Evolutionary conservation across 2,888 invertebrate species (phyloP).

Genomic region (Drosophila ustulata): DNA sequence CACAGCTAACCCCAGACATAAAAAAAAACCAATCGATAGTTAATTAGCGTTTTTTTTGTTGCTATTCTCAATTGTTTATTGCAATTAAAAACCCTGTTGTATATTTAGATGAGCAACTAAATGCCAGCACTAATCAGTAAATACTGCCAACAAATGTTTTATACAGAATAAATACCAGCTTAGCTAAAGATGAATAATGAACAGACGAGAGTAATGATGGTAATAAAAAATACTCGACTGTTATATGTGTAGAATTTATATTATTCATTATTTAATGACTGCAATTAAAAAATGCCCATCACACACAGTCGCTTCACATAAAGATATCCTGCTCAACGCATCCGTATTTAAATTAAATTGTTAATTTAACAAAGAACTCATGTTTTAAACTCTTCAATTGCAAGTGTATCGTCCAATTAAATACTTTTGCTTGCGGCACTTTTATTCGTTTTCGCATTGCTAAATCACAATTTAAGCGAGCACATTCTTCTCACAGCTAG

Average conservation of each 20-base stretch:
- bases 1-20: neutral
- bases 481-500: neutral
- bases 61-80: slow-evolving; percentile 21
- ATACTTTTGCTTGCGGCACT: neutral
- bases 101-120: slow-evolving; percentile 28
- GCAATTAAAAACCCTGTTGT: slow-evolving; percentile 39
- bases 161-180: slow-evolving; percentile 9
- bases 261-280: neutral
- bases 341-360: neutral
- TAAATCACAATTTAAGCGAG: slow-evolving; percentile 13
- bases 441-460: slow-evolving; percentile 1
- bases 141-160: slow-evolving; percentile 12
- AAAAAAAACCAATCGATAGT: slow-evolving; percentile 68
- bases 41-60: slow-evolving; percentile 63
- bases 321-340: neutral
- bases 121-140: neutral
- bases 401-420: neutral
- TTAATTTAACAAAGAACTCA: neutral
- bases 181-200: neutral
- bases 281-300: neutral
- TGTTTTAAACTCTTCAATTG: neutral
- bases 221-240: neutral
- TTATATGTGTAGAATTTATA: neutral
- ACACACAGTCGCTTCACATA: neutral
- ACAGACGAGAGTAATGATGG: neutral